Percentiles rank a stretch among this genome's conserved stretches.
phyloP scores from a whole-genome alignment of 1,140 invertebrate genomes.

The Calephelis nemesis region DNA sequence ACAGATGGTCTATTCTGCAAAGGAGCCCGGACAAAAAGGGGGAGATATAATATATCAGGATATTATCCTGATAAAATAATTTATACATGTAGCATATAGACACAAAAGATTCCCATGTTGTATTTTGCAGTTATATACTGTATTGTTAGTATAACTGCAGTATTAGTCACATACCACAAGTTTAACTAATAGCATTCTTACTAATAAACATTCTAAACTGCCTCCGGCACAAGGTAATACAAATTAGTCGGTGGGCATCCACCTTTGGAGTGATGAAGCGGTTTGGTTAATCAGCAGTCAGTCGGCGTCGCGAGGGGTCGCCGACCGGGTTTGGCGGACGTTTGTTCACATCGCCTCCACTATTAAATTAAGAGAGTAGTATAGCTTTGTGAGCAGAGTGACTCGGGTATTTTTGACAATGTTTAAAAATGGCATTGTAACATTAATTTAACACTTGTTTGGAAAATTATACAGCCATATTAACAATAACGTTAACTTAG shows the following conservation, averaged over 20 bases:
- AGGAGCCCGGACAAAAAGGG: too few relatives aligned
- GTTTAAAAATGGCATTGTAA: neutral
- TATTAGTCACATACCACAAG: slow-evolving; percentile 11
- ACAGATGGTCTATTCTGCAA: too few relatives aligned
- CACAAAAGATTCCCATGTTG: too few relatives aligned
- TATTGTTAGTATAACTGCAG: neutral
- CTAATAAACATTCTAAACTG: slow-evolving; percentile 35
- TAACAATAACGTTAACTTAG: too few relatives aligned
- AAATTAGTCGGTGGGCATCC: slow-evolving; percentile 40
- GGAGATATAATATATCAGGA: too few relatives aligned
- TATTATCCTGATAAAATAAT: too few relatives aligned
- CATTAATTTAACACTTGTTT: too few relatives aligned
- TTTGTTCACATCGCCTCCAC: slow-evolving; percentile 33
- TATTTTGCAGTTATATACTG: too few relatives aligned
- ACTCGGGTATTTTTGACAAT: neutral
- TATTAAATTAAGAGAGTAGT: slow-evolving; percentile 1
- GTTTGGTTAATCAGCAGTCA: slow-evolving; percentile 48
- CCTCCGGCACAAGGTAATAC: slow-evolving; percentile 31
- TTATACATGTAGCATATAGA: too few relatives aligned
- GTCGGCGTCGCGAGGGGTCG: slow-evolving; percentile 47
- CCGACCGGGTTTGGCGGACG: slow-evolving; percentile 61
- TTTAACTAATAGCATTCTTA: slow-evolving; percentile 19
- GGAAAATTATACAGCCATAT: too few relatives aligned
- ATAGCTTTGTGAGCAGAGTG: neutral
- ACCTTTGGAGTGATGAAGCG: slow-evolving; percentile 27